Conservation (phyloP, 2,888 invertebrate species). For the Conops quadrifasciatus region DNA sequence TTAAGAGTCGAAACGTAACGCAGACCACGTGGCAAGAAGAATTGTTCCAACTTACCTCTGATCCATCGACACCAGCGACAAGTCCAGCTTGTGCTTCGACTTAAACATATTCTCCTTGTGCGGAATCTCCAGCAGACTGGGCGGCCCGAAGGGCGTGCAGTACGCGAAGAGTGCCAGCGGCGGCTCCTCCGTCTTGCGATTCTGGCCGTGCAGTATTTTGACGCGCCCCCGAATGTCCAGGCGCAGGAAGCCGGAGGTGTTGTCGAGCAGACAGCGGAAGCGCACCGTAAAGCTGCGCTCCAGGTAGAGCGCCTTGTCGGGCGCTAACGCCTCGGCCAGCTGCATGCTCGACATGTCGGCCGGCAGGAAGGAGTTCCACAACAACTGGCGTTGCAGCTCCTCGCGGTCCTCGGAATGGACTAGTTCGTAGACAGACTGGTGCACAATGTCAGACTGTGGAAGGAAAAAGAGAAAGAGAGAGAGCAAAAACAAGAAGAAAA, state of each 20-base stretch:
- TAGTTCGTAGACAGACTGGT: conserved; percentile 98
- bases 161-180: conserved; percentile 95
- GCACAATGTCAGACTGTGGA: conserved; percentile 97
- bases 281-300: conserved; percentile 98
- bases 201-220: conserved; percentile 95
- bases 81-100: conserved; percentile 98
- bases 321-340: conserved; percentile 86
- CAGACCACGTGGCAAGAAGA: background rate
- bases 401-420: conserved; percentile 99
- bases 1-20: background rate
- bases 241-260: conserved; percentile 98
- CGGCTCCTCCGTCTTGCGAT: conserved; percentile 91
- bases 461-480: conserved; percentile 72
- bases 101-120: conserved; percentile 99
- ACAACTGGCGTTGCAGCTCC: conserved; percentile 92
- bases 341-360: conserved; percentile 70
- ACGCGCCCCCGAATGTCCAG: conserved; percentile 97
- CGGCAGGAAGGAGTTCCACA: conserved; percentile 94
- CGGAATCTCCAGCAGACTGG: conserved; percentile 94
- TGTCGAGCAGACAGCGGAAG: conserved; percentile 98
- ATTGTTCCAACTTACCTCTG: conserved; percentile 72
- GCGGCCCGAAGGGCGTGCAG: conserved; percentile 98
- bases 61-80: conserved; percentile 96
- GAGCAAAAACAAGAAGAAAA: conserved; percentile 57
- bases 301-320: conserved; percentile 85